Conservation (phyloP, 2,113 vertebrate species). For the Paramisgurnus dabryanus region DNA sequence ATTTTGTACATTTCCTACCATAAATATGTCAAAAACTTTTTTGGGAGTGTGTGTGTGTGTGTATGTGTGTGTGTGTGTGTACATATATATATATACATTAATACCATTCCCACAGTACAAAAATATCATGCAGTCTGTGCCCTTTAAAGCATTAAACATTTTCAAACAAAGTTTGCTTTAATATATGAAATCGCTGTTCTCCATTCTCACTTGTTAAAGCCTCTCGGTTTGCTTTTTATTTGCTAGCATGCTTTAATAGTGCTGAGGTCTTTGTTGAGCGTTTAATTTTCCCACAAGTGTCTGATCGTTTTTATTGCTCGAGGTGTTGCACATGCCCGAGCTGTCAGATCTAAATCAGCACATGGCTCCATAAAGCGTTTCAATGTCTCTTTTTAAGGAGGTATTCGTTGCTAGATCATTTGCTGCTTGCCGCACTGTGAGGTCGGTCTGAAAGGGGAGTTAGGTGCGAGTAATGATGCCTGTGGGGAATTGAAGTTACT, state of each 20-base stretch:
- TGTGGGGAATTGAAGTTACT: conserved; percentile 64
- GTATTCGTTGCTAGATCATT: conserved; percentile 63
- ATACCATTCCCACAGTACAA: conserved; percentile 72
- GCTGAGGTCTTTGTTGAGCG: neutral
- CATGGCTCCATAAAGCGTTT: conserved; percentile 2
- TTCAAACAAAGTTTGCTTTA: neutral
- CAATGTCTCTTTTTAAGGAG: conserved; percentile 33
- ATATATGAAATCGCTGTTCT: neutral
- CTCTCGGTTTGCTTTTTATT: neutral
- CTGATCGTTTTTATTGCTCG: conserved; percentile 65
- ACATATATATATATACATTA: conserved; percentile 57
- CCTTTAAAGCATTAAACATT: conserved; percentile 39
- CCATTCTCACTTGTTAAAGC: neutral
- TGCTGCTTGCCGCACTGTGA: conserved; percentile 58
- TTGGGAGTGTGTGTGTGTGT: no score
- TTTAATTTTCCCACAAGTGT: conserved; percentile 48
- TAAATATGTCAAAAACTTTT: no score
- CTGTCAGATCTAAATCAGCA: conserved; percentile 57
- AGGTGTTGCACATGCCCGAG: conserved; percentile 52
- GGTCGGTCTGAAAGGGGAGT: conserved; percentile 49
- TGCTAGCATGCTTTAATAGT: conserved; percentile 12
- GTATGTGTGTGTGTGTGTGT: no score
- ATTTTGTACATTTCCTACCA: no score
- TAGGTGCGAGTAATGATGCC: conserved; percentile 65
- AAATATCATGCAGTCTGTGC: conserved; percentile 66